These are phyloP conservation scores for Palloptera scutellata DNA, from an alignment of 2,888 invertebrate genomes.

Conservation along the genomic window DNA sequence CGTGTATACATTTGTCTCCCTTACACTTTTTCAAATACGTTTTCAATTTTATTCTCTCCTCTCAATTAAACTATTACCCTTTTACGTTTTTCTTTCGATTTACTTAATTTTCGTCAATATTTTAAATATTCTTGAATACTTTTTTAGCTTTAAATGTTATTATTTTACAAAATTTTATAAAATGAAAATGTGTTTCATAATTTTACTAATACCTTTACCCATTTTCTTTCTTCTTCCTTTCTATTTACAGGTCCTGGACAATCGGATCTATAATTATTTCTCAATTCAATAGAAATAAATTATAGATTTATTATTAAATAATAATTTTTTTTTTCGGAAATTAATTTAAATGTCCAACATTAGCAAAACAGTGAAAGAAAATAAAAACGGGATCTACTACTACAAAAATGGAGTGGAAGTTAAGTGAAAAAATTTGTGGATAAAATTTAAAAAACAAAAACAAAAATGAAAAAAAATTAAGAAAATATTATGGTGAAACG, in stretches of 20 bases:
- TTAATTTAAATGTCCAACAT: slow-evolving; percentile 39
- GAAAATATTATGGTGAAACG: slow-evolving; percentile 15
- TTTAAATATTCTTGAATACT: too few species aligned
- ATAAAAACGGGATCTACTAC: slow-evolving; percentile 38
- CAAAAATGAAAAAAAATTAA: too few species aligned
- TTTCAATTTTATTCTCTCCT: too few species aligned
- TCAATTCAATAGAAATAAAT: slow-evolving; percentile 64
- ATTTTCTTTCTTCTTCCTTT: slow-evolving; percentile 40
- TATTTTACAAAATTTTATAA: not conserved
- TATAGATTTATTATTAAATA: slow-evolving; percentile 51
- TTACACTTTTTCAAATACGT: too few species aligned
- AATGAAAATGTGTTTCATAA: slow-evolving; percentile 27
- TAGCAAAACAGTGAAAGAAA: slow-evolving; percentile 38
- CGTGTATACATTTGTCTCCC: too few species aligned
- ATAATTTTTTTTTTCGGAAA: not conserved
- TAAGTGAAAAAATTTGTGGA: too few species aligned
- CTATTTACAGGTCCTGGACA: slow-evolving; percentile 70
- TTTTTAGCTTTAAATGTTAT: too few species aligned
- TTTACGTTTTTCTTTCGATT: too few species aligned
- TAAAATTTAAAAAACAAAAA: slow-evolving; percentile 18
- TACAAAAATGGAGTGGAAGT: slow-evolving; percentile 1
- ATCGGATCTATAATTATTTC: slow-evolving; percentile 69
- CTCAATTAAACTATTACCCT: too few species aligned
- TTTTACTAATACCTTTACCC: slow-evolving; percentile 16
- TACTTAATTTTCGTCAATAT: too few species aligned